A percentile compares a stretch with the other conserved stretches of the same genome.
Conservation (phyloP, 2,113 vertebrate genomes). For the Murina feae region DNA sequence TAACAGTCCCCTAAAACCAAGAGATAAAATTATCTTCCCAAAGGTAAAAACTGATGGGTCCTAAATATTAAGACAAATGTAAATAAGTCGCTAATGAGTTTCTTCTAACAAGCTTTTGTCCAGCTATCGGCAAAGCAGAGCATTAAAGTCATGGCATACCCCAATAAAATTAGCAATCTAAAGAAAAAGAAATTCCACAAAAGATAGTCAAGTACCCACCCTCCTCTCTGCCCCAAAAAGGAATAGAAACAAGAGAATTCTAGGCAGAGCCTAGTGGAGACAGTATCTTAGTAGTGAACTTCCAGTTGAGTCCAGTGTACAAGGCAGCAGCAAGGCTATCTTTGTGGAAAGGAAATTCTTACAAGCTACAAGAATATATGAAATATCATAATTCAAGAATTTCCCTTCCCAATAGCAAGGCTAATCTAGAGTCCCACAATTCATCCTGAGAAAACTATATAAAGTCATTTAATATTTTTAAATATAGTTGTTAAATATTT, state of each 20-base stretch:
- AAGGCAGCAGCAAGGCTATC: neutral
- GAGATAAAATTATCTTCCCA: neutral
- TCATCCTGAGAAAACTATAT: neutral
- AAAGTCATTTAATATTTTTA: conserved; percentile 30
- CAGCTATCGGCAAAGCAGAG: neutral
- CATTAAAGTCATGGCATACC: neutral
- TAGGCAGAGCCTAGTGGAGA: neutral
- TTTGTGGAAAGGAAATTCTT: neutral
- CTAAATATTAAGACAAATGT: neutral
- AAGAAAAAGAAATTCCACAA: neutral
- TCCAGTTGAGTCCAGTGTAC: neutral
- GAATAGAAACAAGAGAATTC: neutral
- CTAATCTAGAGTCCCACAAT: neutral
- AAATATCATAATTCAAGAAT: neutral
- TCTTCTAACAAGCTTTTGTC: neutral
- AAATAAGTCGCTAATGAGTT: neutral
- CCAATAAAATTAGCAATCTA: neutral
- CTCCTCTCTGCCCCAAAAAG: neutral
- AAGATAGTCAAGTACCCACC: neutral
- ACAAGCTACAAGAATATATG: neutral
- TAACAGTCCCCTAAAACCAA: neutral
- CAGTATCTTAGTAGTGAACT: neutral
- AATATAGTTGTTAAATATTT: neutral
- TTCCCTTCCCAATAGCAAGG: neutral
- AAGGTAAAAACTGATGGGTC: neutral